phyloP scores from a whole-genome alignment of 2,888 invertebrate genomes.

The Pteria penguin region DNA sequence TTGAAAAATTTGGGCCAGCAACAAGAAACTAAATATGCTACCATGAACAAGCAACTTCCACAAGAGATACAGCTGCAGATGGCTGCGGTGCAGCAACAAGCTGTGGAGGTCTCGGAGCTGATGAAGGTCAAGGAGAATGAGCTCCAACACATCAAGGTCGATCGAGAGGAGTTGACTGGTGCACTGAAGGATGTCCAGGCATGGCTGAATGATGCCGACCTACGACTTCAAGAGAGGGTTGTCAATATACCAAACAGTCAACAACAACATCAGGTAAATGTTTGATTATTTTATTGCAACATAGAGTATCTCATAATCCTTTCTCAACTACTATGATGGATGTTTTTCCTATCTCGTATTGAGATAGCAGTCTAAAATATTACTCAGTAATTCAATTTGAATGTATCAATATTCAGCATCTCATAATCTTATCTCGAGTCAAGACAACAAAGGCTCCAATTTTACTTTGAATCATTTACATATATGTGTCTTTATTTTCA shows the following conservation, averaged over 20 bases:
- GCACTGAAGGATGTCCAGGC: slow-evolving; percentile 55
- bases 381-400: no score
- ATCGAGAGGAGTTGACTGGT: slow-evolving; percentile 59
- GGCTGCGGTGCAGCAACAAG: slow-evolving; percentile 55
- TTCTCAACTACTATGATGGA: no score
- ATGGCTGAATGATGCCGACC: slow-evolving; percentile 67
- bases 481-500: no score
- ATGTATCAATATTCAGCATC: no score
- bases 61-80: slow-evolving; percentile 61
- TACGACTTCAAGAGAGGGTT: slow-evolving; percentile 64
- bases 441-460: no score
- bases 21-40: slow-evolving; percentile 66
- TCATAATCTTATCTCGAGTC: no score
- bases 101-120: slow-evolving; percentile 53
- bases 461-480: no score
- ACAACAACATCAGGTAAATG: slow-evolving; percentile 67
- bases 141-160: slow-evolving; percentile 64
- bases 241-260: slow-evolving; percentile 61
- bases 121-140: slow-evolving; percentile 67
- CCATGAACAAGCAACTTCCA: slow-evolving; percentile 63
- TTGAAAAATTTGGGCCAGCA: slow-evolving; percentile 58
- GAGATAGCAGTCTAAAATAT: no score
- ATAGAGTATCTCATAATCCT: no score
- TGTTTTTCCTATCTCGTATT: no score
- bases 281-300: no score